Evolutionary conservation across 2,797 vertebrate species (phyloP).

Genomic region (Halcyon smyrnensis): DNA sequence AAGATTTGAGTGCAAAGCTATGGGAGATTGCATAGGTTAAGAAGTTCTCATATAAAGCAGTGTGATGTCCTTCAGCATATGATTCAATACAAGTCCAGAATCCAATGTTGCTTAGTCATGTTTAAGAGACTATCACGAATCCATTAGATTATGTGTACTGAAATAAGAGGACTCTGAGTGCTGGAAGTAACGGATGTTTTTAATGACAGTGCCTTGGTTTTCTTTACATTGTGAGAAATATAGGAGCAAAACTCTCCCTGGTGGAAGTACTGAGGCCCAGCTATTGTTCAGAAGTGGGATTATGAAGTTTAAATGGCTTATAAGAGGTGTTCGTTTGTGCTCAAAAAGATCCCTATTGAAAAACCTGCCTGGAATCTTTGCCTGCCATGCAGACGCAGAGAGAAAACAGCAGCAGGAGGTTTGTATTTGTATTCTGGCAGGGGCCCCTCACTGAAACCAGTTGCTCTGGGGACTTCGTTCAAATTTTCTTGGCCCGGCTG

Average conservation of each 20-base stretch:
- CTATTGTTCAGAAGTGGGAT: not conserved
- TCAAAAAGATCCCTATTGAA: slow-evolving; percentile 7
- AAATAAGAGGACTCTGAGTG: not conserved
- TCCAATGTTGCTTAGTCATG: not conserved
- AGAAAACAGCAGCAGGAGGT: slow-evolving; percentile 60
- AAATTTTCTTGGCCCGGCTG: slow-evolving; percentile 57
- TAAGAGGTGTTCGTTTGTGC: slow-evolving; percentile 10
- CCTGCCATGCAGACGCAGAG: slow-evolving; percentile 42
- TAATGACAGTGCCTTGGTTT: not conserved
- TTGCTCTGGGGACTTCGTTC: slow-evolving; percentile 64
- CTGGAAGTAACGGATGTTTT: not conserved
- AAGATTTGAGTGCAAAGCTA: slow-evolving; percentile 45
- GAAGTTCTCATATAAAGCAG: not conserved
- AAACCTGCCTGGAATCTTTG: slow-evolving; percentile 20
- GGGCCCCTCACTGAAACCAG: slow-evolving; percentile 45
- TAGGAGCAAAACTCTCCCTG: not conserved
- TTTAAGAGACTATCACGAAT: not conserved
- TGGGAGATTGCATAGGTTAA: not conserved
- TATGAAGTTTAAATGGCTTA: not conserved
- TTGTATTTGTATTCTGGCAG: slow-evolving; percentile 71
- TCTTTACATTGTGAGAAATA: not conserved
- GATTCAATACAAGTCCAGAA: not conserved
- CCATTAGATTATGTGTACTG: not conserved
- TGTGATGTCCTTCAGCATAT: not conserved
- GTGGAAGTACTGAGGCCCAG: not conserved